Evolutionary conservation across 1,140 invertebrate genomes (phyloP).

Genomic region (Riptortus pedestris): DNA sequence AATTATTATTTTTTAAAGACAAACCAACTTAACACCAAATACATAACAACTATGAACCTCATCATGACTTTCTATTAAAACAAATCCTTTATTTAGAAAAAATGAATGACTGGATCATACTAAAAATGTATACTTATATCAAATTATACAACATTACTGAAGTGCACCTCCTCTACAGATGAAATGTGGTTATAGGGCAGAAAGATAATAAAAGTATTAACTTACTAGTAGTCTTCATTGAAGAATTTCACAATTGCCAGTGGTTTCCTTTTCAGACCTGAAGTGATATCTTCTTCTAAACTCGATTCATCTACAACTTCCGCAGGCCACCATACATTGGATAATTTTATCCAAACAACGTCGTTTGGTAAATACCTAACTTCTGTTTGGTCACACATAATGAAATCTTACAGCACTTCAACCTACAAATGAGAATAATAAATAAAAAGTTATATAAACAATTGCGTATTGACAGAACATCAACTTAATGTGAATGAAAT

Average conservation of each 20-base stretch:
- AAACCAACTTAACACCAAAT: too few species aligned
- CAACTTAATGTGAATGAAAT: background rate
- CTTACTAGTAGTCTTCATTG: slow-evolving; percentile 69
- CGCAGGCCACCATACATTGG: slow-evolving; percentile 64
- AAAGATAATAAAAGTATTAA: too few species aligned
- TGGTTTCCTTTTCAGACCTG: slow-evolving; percentile 50
- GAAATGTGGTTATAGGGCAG: too few species aligned
- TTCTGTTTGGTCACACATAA: slow-evolving; percentile 51
- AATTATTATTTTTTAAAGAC: too few species aligned
- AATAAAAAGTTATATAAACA: background rate
- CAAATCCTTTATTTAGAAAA: too few species aligned
- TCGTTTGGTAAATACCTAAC: slow-evolving; percentile 56
- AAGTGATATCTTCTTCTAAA: slow-evolving; percentile 47
- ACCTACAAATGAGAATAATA: background rate
- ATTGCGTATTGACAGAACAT: background rate
- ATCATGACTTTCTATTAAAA: too few species aligned
- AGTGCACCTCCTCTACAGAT: too few species aligned
- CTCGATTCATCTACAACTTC: slow-evolving; percentile 53
- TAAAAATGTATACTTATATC: too few species aligned
- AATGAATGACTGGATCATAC: too few species aligned
- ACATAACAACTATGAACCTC: too few species aligned
- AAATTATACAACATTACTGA: too few species aligned
- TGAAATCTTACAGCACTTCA: too few species aligned
- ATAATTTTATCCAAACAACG: slow-evolving; percentile 70
- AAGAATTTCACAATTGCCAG: slow-evolving; percentile 72